Evolutionary conservation across 2,888 invertebrate species (phyloP), one percentile per base, ranked within the genome.

Genomic region (Eumacrocentrus americanus): DNA sequence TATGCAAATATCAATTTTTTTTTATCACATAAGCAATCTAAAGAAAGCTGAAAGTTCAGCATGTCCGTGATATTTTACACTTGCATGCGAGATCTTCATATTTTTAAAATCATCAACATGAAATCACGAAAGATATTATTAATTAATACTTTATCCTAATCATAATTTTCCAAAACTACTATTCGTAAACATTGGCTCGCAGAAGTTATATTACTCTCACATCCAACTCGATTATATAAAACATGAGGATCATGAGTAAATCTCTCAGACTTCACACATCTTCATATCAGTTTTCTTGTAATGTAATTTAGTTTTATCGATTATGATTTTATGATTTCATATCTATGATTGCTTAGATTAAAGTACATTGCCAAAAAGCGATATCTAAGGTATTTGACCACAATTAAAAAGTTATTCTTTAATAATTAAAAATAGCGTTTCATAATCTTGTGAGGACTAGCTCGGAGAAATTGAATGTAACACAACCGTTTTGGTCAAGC

Each of bases 11-110:
- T 58, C 40, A 22, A 38, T n/a, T n/a, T n/a, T 58, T 61, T 7
- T 20, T 44, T 62, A 62, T 55, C 58, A 58, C 55, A 55, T 53
- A 51, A 62, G 51, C 62, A 55, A 62, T 50, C 50, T 51, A 62
- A 40, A 46, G 38, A 37, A 38, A 50, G 42, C 2, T 18, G 18
- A 42, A n/a, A n/a, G n/a, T n/a, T n/a, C n/a, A n/a, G n/a, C n/a
- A n/a, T n/a, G n/a, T n/a, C n/a, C n/a, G n/a, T n/a, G n/a, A n/a
- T n/a, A n/a, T n/a, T n/a, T n/a, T n/a, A n/a, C n/a, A n/a, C n/a
- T n/a, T n/a, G n/a, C n/a, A n/a, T n/a, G n/a, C n/a, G n/a, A n/a
- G n/a, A n/a, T n/a, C n/a, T n/a, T n/a, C n/a, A n/a, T n/a, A n/a
- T n/a, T n/a, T n/a, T n/a, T n/a, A n/a, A n/a, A n/a, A n/a, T n/a